Conservation (phyloP, 37 sponge, comb jelly and placozoan genomes). For the Trichoplax adhaerens region DNA sequence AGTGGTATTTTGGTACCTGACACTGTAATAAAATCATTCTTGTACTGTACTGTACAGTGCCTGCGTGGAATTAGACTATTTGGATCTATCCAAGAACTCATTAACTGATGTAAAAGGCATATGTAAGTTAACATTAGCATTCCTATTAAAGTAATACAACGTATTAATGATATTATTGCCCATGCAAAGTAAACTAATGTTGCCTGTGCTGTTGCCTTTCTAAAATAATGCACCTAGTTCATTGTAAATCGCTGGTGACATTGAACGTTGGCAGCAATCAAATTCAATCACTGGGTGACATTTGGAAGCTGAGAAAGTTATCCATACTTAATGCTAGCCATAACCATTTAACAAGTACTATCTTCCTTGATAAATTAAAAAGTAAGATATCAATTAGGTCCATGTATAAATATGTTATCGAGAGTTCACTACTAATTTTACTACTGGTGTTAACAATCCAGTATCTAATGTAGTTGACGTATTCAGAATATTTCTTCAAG, state of each 20-base stretch:
- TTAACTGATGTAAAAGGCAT: slow-evolving; percentile 10
- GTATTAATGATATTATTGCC: not conserved
- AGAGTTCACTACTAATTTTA: no score
- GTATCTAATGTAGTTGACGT: no score
- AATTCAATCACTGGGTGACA: slow-evolving; percentile 12
- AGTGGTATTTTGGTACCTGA: not conserved
- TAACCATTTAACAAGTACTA: no score
- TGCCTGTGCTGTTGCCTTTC: not conserved
- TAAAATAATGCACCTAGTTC: not conserved
- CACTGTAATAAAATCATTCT: not conserved
- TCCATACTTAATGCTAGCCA: no score
- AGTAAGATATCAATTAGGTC: no score
- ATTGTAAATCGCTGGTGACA: slow-evolving; percentile 18
- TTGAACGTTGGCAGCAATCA: slow-evolving; percentile 23
- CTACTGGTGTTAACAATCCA: no score
- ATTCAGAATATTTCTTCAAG: not conserved
- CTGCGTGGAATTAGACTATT: slow-evolving; percentile 14
- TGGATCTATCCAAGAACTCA: slow-evolving; percentile 20
- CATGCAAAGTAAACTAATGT: not conserved
- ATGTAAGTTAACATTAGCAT: slow-evolving; percentile 6
- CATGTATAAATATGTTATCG: no score
- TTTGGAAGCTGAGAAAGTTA: not conserved
- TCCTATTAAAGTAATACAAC: not conserved
- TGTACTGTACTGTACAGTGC: slow-evolving; percentile 1
- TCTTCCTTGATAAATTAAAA: no score